These are phyloP conservation scores for Cavia aperea DNA, from an alignment of 2,113 vertebrate species.

Conservation along the genomic window DNA sequence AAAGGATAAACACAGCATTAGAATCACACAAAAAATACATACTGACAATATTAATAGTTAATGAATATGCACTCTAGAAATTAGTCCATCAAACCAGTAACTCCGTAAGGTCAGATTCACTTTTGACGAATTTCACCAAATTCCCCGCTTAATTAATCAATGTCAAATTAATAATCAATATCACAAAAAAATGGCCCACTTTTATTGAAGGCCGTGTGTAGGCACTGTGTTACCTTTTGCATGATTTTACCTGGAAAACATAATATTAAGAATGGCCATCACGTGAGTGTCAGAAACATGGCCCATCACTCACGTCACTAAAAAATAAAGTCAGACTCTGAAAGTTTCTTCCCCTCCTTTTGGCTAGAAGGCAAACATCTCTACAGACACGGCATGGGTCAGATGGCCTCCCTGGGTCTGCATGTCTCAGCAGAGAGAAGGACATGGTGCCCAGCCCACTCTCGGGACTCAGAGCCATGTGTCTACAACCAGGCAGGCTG, in stretches of 20 bases:
- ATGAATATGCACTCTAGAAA: neutral
- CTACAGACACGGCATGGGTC: neutral
- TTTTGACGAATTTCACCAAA: slow-evolving; percentile 22
- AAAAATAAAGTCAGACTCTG: neutral
- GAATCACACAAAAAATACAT: neutral
- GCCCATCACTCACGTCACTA: neutral
- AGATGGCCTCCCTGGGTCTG: neutral
- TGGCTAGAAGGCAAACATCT: neutral
- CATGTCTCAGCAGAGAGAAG: neutral
- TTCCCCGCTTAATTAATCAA: neutral
- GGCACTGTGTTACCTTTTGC: neutral
- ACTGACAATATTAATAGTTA: neutral
- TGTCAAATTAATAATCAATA: neutral
- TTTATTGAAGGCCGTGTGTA: neutral
- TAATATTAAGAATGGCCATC: neutral
- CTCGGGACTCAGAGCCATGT: neutral
- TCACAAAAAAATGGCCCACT: neutral
- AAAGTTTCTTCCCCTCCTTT: neutral
- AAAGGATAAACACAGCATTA: slow-evolving; percentile 56
- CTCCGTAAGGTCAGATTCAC: neutral
- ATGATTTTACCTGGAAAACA: neutral
- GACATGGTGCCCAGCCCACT: neutral
- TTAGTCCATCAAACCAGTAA: neutral
- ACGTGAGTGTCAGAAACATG: neutral
- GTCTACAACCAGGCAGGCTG: neutral